phyloP scores from a whole-genome alignment of 2,888 invertebrate species.

The Ctena decussata region DNA sequence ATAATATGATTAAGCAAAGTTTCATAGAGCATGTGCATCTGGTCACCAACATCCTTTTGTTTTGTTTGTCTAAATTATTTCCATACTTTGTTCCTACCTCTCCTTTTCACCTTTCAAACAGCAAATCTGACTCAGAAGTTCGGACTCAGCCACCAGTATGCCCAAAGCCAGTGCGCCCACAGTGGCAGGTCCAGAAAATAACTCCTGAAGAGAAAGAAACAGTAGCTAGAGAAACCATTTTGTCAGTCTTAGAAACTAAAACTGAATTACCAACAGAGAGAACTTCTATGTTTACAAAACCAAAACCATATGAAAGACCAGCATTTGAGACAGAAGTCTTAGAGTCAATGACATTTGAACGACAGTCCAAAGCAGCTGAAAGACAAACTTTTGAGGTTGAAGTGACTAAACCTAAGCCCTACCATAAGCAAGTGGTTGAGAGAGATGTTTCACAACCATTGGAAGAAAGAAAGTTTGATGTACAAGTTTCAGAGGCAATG shows the following conservation, averaged over 20 bases:
- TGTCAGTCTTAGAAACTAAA: neutral
- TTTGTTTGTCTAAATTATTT: too few relatives aligned
- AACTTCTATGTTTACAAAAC: neutral
- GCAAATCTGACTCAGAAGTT: constrained; percentile 62
- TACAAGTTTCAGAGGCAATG: neutral
- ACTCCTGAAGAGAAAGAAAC: neutral
- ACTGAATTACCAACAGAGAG: neutral
- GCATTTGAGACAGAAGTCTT: neutral
- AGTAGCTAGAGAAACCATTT: neutral
- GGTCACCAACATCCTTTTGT: too few relatives aligned
- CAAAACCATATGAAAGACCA: neutral
- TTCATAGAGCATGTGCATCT: too few relatives aligned
- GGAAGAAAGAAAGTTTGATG: neutral
- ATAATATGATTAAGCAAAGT: too few relatives aligned
- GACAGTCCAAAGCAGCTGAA: neutral
- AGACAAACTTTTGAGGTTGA: neutral
- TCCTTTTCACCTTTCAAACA: constrained; percentile 21
- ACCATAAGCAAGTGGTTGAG: neutral
- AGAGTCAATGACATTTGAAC: neutral
- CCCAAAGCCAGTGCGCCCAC: constrained; percentile 61
- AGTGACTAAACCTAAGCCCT: neutral
- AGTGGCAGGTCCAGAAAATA: constrained; percentile 48
- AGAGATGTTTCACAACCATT: neutral
- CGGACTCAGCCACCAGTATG: constrained; percentile 49
- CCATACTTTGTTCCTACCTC: neutral